Conservation (phyloP, 2,113 vertebrate genomes). For the Pionites leucogaster region DNA sequence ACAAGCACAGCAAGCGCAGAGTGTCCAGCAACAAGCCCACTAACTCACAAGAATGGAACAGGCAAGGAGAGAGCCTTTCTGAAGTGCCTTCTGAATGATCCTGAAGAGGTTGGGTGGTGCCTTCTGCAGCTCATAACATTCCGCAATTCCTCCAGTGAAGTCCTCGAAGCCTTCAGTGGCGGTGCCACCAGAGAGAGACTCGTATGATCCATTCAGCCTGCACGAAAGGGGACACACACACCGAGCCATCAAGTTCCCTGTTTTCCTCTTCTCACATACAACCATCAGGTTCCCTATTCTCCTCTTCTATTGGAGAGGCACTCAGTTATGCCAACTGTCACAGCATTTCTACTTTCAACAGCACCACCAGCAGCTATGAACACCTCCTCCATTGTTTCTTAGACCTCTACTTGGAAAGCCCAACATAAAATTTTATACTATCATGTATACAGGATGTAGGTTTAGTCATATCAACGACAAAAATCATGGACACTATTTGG, state of each 20-base stretch:
- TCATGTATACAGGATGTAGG: not conserved
- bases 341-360: not conserved
- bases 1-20: fast-evolving
- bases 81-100: conserved; percentile 89
- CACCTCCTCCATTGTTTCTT: fast-evolving
- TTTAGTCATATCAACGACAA: not conserved
- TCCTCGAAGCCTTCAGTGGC: conserved; percentile 96
- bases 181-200: conserved; percentile 88
- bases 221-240: not conserved
- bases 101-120: conserved; percentile 85
- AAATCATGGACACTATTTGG: not conserved
- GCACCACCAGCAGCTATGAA: not conserved
- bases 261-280: not conserved
- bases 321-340: not conserved
- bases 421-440: not conserved
- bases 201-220: conserved; percentile 90
- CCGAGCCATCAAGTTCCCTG: not conserved
- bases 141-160: conserved; percentile 92
- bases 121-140: conserved; percentile 85
- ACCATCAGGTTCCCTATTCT: not conserved
- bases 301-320: not conserved
- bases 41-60: conserved; percentile 92
- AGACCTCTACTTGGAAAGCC: not conserved
- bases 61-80: conserved; percentile 88
- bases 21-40: not conserved